Base-by-base conservation (phyloP, 2,113 vertebrate genomes). In the Alectura lathami region DNA sequence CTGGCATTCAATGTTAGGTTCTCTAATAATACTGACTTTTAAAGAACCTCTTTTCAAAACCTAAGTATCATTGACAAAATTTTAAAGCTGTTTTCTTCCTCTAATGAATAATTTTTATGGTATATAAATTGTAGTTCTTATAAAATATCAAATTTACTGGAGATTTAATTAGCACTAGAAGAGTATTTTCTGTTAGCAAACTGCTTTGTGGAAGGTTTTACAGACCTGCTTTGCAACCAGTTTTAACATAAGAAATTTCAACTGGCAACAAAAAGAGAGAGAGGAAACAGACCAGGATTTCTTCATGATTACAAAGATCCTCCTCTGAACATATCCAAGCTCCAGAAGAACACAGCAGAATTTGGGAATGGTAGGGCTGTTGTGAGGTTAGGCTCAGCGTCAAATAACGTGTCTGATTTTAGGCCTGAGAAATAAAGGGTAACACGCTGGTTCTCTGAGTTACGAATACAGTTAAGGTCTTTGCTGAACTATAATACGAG, bases 371-470 rank as follows among this genome's bases (percentile, higher is more conserved):
- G 18, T 15, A 24, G 45, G 38, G 40, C 47, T 89, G n/a, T 24
- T 62, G 62, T 69, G 62, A 93, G 59, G 38, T 54, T 36, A n/a
- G 22, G 34, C 29, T 83, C 68, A 68, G 60, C 24, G 36, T 89
- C 30, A 56, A 68, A 74, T 76, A 38, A 77, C 7, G 4, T 32
- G 43, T 13, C 56, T 89, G 24, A 40, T 79, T 83, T 76, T 73
- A 73, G 83, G 84, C 70, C 84, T 83, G 74, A 77, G 87, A 89
- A 88, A 47, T 77, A 88, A 95, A 89, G 24, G 40, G 43, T 67
- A 42, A 60, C 84, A 62, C 45, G 36, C 5, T 48, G 42, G n/a
- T 84, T 80, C 62, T 85, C 73, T 94, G 87, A 91, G 82, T 91
- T 80, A 89, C 63, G 59, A 69, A 43, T 24, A 17, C 68, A 40